Base-by-base conservation (phyloP, 2,113 vertebrate species). In the Hippocampus barbouri region DNA sequence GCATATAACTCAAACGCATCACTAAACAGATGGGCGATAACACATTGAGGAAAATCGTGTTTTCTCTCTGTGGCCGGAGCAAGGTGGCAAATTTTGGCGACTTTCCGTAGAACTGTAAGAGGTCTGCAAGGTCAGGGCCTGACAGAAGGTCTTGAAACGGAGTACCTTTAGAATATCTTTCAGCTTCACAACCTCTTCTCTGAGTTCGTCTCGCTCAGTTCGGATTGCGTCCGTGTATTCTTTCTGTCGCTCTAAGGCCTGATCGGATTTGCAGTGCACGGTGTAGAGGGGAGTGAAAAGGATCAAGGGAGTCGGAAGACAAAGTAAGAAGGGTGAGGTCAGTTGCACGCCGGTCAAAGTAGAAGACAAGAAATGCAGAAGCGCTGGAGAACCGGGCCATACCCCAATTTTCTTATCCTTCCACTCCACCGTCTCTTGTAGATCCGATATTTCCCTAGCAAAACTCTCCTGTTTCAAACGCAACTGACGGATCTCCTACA, bases 191-290 rank as follows among this genome's bases (percentile, higher is more conserved):
- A 95, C 92, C 92, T 98, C 95, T 88, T 97, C 95, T 92, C 96
- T 95, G 92, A 99, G 96, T 71, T 94, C 94, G 89, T 98, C 96
- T 4, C 96, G 95, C 84, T 99, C 97, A 78, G 89, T 92, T 83
- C 95, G 94, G 91, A 99, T 83, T 66, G 95, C 94, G 82, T 98
- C 97, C 90, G 95, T 95, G 92, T 95, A 98, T 85, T 96, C 96
- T 93, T 98, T 99, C 92, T 99, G 97, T 81, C 95, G 97, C 88
- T 99, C 97, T 95, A 99, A 93, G 0, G 96, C 96, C 97, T 99
- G 92, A 89, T 79, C 78, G 82, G 56, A 61, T 67, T n/a, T 23
- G 9, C 10, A 20, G 8, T 71, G 81, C 27, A 71, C 57, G 23
- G 40, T 27, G 38, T 0, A 51, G 53, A 83, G 66, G 64, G 62